phyloP scores from a whole-genome alignment of 2,797 vertebrate genomes.

The Hapalemur alaotrensis region DNA sequence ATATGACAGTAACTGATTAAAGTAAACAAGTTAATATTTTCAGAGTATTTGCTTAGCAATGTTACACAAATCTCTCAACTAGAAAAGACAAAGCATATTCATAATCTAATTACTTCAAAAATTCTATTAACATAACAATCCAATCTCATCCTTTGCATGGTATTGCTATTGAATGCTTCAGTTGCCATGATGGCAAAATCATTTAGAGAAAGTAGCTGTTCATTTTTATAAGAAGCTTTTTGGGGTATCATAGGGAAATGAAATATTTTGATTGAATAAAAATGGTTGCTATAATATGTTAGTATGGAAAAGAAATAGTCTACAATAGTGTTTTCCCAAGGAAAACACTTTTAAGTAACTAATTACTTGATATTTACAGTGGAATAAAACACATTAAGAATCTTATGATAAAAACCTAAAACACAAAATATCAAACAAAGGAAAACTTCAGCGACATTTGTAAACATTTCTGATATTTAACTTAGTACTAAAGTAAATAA shows the following conservation, averaged over 20 bases:
- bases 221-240: constrained; percentile 44
- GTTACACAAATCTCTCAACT: constrained; percentile 75
- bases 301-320: neutral
- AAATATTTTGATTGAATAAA: constrained; percentile 19
- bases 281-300: neutral
- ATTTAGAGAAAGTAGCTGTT: constrained; percentile 64
- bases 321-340: neutral
- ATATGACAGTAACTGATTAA: constrained; percentile 80
- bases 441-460: neutral
- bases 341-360: neutral
- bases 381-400: neutral
- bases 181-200: constrained; percentile 62
- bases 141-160: constrained; percentile 57
- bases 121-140: constrained; percentile 80
- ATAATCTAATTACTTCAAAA: constrained; percentile 81
- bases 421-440: neutral
- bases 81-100: constrained; percentile 80
- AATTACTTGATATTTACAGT: neutral
- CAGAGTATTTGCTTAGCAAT: constrained; percentile 80
- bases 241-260: neutral
- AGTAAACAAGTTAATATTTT: constrained; percentile 82
- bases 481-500: neutral
- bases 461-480: neutral
- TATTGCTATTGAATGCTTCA: constrained; percentile 61
- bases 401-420: neutral